phyloP scores from a whole-genome alignment of 2,888 invertebrate species.

The Drosophila antonietae region DNA sequence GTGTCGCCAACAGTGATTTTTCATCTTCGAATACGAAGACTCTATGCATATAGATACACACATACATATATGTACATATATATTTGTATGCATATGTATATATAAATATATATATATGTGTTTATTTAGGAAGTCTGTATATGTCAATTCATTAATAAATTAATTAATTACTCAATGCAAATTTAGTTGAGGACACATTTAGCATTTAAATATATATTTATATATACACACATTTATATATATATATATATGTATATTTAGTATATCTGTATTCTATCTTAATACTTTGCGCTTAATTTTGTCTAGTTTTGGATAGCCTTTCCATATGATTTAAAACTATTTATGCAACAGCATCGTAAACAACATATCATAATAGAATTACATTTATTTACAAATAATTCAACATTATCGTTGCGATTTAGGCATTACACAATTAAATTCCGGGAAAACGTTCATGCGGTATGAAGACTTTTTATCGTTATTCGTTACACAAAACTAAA shows the following conservation, averaged over 20 bases:
- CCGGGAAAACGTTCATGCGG: constrained; percentile 49
- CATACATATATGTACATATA: constrained; percentile 11
- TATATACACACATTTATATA: constrained; percentile 25
- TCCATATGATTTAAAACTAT: constrained; percentile 29
- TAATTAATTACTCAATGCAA: constrained; percentile 37
- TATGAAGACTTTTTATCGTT: constrained; percentile 46
- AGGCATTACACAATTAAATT: constrained; percentile 48
- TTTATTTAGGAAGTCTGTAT: constrained; percentile 54
- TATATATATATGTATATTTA: constrained; percentile 7
- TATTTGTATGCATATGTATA: not conserved
- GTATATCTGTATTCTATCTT: constrained; percentile 14
- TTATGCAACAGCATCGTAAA: constrained; percentile 60
- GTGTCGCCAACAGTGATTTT: constrained; percentile 35
- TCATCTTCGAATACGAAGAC: constrained; percentile 56
- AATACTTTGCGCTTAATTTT: constrained; percentile 31
- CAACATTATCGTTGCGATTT: constrained; percentile 52
- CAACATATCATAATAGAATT: constrained; percentile 23
- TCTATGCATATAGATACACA: constrained; percentile 30
- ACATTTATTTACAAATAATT: constrained; percentile 40
- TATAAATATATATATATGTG: constrained; percentile 12
- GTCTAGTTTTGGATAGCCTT: constrained; percentile 46
- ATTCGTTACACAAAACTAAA: constrained; percentile 16
- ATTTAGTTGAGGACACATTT: constrained; percentile 45
- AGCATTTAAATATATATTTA: constrained; percentile 63
- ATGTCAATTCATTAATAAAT: constrained; percentile 39